Evolutionary conservation across 2,113 vertebrate species (phyloP), one percentile per base, ranked within the genome.

Genomic region (Anolis sagrei): DNA sequence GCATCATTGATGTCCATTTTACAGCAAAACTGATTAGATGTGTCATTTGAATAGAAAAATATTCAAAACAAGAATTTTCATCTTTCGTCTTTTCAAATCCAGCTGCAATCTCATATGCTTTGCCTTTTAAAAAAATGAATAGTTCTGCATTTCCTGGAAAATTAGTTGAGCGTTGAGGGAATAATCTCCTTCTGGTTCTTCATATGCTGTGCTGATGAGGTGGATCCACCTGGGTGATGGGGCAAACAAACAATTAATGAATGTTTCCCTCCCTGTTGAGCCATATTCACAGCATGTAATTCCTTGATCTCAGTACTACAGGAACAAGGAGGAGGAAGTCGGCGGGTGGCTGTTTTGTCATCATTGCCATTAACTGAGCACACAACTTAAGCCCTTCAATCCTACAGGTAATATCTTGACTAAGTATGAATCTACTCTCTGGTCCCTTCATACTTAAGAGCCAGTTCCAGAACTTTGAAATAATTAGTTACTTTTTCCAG

Each of bases 1-100:
- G 7, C 11, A 9, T 83, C 51, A 64, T 79, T 72, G 86, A 74
- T 88, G 0, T 7, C 49, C 72, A 8, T 79, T 86, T 77, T 29
- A 21, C 39, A 86, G 2, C 69, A 58, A 78, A 18, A n/a, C 64
- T 87, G 13, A 27, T 66, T 82, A 91, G 86, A 85, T 34, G 49
- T 11, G 0, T 73, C 85, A 29, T 18, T 73, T 84, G 16, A 7
- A 75, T 0, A 49, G 8, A 36, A 72, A 32, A 36, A 27, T 36
- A 25, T 11, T 48, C 29, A 51, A n/a, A 51, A 1, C 7, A 19
- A 21, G 21, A 39, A 18, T 18, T 36, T 21, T 21, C n/a, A 21
- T 36, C 13, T 54, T 36, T 21, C 44, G 27, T n/a, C 7, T 34
- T 58, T 92, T 87, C 77, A 82, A 29, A 83, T 39, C 77, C 7